Conservation (phyloP, 2,797 vertebrate genomes). For the Lophura swinhoii region DNA sequence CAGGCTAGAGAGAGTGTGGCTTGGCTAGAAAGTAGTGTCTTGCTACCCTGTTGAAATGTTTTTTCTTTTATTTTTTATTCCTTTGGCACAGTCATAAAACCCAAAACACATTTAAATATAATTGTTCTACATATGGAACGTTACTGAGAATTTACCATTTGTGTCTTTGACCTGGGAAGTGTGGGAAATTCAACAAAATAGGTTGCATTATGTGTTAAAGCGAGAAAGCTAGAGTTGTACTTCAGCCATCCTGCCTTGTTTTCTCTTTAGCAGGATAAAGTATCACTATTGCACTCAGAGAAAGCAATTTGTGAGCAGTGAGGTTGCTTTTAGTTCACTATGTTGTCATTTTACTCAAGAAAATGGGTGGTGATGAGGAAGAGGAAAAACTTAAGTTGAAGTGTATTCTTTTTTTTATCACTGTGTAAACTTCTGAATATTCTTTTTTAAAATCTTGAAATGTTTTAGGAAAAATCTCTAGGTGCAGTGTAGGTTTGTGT, state of each 20-base stretch:
- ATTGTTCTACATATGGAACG: not conserved
- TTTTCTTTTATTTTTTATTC: not conserved
- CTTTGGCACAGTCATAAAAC: not conserved
- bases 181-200: not conserved
- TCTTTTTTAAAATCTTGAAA: not conserved
- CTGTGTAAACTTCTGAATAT: not conserved
- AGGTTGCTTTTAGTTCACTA: not conserved
- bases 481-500: not conserved
- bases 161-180: not conserved
- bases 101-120: not conserved
- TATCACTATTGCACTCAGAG: not conserved
- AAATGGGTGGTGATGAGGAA: not conserved
- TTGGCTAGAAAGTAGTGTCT: not conserved
- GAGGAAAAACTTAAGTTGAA: not conserved
- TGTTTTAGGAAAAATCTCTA: not conserved
- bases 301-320: not conserved
- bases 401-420: fast-evolving
- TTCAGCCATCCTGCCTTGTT: not conserved
- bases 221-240: not conserved
- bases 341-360: not conserved
- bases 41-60: not conserved
- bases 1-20: not conserved
- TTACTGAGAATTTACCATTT: not conserved
- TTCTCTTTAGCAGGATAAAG: not conserved
- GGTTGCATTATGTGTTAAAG: fast-evolving